Conservation (phyloP, 2,888 invertebrate species). For the Stomorhina lunata region DNA sequence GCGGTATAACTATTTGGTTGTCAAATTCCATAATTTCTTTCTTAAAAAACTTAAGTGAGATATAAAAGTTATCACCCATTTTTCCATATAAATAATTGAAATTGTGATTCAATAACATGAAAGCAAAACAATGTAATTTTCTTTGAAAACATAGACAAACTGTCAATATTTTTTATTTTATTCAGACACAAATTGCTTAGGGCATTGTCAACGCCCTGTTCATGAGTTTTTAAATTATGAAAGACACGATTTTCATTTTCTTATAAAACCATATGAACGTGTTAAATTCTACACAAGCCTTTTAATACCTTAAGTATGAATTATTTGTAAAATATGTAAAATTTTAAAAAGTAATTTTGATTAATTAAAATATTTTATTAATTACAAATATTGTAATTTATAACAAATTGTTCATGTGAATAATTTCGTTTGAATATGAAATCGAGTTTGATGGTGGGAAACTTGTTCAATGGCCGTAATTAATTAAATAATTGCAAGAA, state of each 20-base stretch:
- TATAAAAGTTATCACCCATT: too few relatives aligned
- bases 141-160: too few relatives aligned
- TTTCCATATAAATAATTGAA: too few relatives aligned
- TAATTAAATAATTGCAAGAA: not conserved
- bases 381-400: conserved; percentile 9
- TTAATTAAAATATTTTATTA: conserved; percentile 48
- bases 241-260: conserved; percentile 34
- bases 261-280: too few relatives aligned
- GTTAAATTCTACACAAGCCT: too few relatives aligned
- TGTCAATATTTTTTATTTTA: not conserved
- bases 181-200: conserved; percentile 27
- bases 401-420: conserved; percentile 16
- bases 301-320: not conserved
- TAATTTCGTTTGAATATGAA: conserved; percentile 1
- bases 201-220: conserved; percentile 61
- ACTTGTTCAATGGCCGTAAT: not conserved
- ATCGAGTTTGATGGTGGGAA: conserved; percentile 47
- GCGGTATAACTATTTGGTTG: too few relatives aligned
- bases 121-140: not conserved
- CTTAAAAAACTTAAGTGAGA: too few relatives aligned
- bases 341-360: conserved; percentile 33
- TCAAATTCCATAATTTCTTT: too few relatives aligned
- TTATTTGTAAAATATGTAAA: conserved; percentile 40
- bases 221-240: conserved; percentile 34
- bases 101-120: not conserved